A percentile compares a stretch with the other conserved stretches of the same genome.
These are phyloP conservation scores for Aphelenchoides fujianensis DNA, from an alignment of 1,140 invertebrate genomes.

Conservation along the genomic window DNA sequence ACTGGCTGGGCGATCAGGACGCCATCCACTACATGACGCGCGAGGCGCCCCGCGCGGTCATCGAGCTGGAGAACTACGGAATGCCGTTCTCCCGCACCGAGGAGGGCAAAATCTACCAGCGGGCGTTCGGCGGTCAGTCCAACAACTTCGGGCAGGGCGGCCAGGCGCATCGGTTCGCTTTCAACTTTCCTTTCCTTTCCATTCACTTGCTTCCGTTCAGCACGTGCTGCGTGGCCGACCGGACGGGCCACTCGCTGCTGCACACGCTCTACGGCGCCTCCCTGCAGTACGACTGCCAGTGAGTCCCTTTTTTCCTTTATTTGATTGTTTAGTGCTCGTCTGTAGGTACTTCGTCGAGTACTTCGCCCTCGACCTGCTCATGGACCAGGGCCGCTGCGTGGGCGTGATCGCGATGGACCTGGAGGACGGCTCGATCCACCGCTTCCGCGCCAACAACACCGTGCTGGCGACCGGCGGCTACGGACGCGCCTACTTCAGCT, in stretches of 20 bases:
- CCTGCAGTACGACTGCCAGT: conserved; percentile 88
- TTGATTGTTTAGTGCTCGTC: too few relatives aligned
- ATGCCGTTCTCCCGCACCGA: conserved; percentile 90
- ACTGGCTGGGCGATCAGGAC: conserved; percentile 96
- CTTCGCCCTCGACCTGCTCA: conserved; percentile 91
- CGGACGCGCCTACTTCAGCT: conserved; percentile 92
- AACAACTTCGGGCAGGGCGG: conserved; percentile 93
- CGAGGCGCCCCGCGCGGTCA: conserved; percentile 92
- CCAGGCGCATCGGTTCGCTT: conserved; percentile 77
- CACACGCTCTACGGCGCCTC: conserved; percentile 97
- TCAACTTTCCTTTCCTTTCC: conserved; percentile 6
- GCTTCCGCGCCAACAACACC: conserved; percentile 75
- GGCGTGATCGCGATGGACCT: conserved; percentile 87
- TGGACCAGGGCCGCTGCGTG: conserved; percentile 73
- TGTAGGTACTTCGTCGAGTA: conserved; percentile 99
- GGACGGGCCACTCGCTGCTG: conserved; percentile 93
- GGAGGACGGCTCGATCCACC: conserved; percentile 95
- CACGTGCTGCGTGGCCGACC: conserved; percentile 72
- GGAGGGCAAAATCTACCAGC: conserved; percentile 90
- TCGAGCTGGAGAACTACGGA: conserved; percentile 95
- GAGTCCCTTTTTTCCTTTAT: too few relatives aligned
- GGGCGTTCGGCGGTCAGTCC: conserved; percentile 94
- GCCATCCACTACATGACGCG: conserved; percentile 97
- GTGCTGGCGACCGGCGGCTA: conserved; percentile 71
- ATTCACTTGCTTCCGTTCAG: conserved; percentile 37